Evolutionary conservation across 1,140 invertebrate species (phyloP), one percentile per base, ranked within the genome.

Genomic region (Drosophila carrolli): DNA sequence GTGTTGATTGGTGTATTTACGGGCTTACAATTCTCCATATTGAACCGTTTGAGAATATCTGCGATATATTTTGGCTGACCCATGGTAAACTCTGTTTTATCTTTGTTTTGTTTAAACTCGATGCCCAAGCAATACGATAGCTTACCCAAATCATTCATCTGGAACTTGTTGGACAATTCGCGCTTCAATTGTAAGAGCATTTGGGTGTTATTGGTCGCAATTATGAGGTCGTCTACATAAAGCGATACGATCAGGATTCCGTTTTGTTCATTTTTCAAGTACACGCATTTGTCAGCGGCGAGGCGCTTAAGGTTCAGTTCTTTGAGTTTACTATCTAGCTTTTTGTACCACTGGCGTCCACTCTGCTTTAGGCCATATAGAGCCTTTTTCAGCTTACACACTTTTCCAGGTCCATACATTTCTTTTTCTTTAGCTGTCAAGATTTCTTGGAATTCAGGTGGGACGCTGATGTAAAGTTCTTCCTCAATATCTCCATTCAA

Each of bases 291-390:
- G 14, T 46, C 23, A 23, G 16, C 8, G 8, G 14, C 14, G 4
- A 19, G 43, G 16, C 14, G 29, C 48, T 51, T 51, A 11, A 51
- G 27, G 48, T 35, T 51, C n/a, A 51, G 48, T 51, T 51, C n/a
- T 14, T 51, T 35, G 9, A 35, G n/a, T 10, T 16, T 9, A 14
- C 27, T 51, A 14, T 51, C 29, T 10, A 51, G 48, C 48, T 51
- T 35, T 51, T 51, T 51, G 48, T 32, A 51, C 23, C 5, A 32
- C 5, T 32, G 29, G 7, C 7, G 29, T 32, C 29, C 29, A 47
- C 11, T 27, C 11, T 7, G 44, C 44, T 47, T 47, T 46, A 23
- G 19, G 44, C 44, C 19, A 47, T 47, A 47, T 23, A 27, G 19
- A 46, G 16, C 16, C 16, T 23, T 47, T 47, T 23, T 47, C 27